These are phyloP conservation scores for Cotesia vestalis DNA, from an alignment of 1,140 invertebrate species.

Conservation along the genomic window DNA sequence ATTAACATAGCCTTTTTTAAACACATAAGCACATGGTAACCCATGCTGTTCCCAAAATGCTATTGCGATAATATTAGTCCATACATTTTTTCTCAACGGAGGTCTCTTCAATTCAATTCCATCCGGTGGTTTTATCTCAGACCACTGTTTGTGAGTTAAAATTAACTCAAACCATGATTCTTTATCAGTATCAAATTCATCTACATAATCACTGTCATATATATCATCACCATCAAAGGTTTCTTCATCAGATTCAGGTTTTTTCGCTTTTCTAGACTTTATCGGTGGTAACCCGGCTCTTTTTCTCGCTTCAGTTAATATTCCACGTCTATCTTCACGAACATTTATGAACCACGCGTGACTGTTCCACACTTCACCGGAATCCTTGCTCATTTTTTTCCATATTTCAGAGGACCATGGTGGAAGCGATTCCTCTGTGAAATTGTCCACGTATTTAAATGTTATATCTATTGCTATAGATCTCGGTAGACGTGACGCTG, in stretches of 20 bases:
- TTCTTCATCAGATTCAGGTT: too few species aligned
- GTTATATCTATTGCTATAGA: too few species aligned
- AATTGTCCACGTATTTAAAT: too few species aligned
- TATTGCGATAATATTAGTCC: conserved; percentile 22
- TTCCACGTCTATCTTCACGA: conserved; percentile 16
- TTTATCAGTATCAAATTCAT: background rate
- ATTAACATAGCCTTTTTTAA: conserved; percentile 18
- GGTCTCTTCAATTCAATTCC: background rate
- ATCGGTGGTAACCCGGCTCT: background rate
- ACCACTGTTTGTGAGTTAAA: conserved; percentile 20
- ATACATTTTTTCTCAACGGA: conserved; percentile 19
- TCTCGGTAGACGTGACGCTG: too few species aligned
- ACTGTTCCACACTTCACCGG: background rate
- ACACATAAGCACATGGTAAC: conserved; percentile 24
- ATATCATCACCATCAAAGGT: background rate
- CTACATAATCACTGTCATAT: background rate
- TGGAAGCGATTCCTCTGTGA: background rate
- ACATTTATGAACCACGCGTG: conserved; percentile 16
- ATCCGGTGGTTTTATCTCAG: conserved; percentile 18
- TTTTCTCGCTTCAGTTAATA: conserved; percentile 9
- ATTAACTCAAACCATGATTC: conserved; percentile 24
- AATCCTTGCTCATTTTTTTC: background rate
- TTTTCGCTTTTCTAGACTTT: background rate
- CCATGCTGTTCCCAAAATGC: conserved; percentile 13
- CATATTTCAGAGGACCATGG: conserved; percentile 15